phyloP scores from a whole-genome alignment of 2,888 invertebrate species.

The Andrena flavipes region DNA sequence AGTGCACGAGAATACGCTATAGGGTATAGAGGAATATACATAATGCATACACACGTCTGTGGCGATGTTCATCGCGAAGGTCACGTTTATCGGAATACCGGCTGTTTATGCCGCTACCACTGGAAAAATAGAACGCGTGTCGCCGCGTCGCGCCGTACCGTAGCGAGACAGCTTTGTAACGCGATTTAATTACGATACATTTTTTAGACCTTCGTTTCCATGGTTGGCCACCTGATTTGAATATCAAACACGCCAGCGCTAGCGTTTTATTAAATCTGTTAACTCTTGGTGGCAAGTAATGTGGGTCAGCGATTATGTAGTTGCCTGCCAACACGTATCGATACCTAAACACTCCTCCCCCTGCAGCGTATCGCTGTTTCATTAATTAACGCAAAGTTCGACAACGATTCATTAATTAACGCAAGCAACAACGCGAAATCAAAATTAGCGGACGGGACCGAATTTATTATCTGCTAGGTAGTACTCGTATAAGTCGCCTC shows the following conservation, averaged over 20 bases:
- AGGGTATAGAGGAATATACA: conserved; percentile 44
- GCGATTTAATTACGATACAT: neutral
- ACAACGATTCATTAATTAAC: neutral
- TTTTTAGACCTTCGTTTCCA: conserved; percentile 1
- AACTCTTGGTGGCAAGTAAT: neutral
- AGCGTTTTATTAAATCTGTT: conserved; percentile 10
- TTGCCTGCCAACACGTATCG: no score
- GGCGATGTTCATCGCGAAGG: conserved; percentile 49
- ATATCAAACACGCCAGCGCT: neutral
- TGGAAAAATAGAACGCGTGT: conserved; percentile 9
- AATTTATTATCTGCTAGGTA: no score
- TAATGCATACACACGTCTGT: conserved; percentile 38
- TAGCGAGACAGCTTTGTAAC: neutral
- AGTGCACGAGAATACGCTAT: conserved; percentile 49
- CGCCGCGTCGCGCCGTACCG: neutral
- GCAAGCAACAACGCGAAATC: no score
- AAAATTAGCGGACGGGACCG: no score
- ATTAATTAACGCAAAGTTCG: neutral
- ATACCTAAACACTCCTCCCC: neutral
- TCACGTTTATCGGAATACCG: conserved; percentile 48
- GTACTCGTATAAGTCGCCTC: neutral
- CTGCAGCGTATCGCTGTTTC: neutral
- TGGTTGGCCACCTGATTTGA: neutral
- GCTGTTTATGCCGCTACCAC: conserved; percentile 2
- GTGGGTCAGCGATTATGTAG: conserved; percentile 5